phyloP scores from a whole-genome alignment of 2,888 invertebrate genomes.

The Metalampra italica region DNA sequence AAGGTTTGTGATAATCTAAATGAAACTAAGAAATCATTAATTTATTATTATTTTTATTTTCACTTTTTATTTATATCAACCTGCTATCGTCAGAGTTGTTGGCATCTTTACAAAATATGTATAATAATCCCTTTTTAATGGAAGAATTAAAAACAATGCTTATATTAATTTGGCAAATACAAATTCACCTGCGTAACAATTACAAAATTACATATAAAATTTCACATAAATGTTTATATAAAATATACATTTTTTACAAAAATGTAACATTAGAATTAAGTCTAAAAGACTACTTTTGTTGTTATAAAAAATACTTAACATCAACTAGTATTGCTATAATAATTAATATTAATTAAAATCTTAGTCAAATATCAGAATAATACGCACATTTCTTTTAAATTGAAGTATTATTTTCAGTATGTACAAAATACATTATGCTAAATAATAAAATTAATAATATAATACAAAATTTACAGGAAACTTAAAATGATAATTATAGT shows the following conservation, averaged over 20 bases:
- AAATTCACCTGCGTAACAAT: conserved; percentile 67
- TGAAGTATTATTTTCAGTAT: conserved; percentile 56
- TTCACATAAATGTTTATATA: conserved; percentile 66
- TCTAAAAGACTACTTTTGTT: conserved; percentile 47
- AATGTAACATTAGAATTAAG: conserved; percentile 54
- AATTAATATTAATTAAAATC: conserved; percentile 45
- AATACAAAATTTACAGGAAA: conserved; percentile 64
- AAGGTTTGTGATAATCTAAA: conserved; percentile 20
- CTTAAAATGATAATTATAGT: conserved; percentile 14
- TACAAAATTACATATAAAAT: conserved; percentile 57
- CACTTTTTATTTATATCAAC: conserved; percentile 68
- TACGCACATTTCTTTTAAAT: conserved; percentile 46
- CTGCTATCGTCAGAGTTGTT: conserved; percentile 56
- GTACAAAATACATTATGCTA: conserved; percentile 48
- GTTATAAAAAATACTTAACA: conserved; percentile 63
- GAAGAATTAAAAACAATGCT: conserved; percentile 70
- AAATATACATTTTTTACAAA: conserved; percentile 76
- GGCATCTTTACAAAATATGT: conserved; percentile 72
- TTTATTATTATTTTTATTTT: conserved; percentile 75
- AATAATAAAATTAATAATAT: conserved; percentile 45
- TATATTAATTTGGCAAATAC: conserved; percentile 75
- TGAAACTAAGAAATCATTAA: conserved; percentile 54
- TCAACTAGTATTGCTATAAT: conserved; percentile 53
- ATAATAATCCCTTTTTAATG: conserved; percentile 66
- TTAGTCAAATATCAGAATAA: conserved; percentile 52